These are phyloP conservation scores for Sebastes melanostomus DNA, from an alignment of 2,797 vertebrate species.

Conservation along the genomic window DNA sequence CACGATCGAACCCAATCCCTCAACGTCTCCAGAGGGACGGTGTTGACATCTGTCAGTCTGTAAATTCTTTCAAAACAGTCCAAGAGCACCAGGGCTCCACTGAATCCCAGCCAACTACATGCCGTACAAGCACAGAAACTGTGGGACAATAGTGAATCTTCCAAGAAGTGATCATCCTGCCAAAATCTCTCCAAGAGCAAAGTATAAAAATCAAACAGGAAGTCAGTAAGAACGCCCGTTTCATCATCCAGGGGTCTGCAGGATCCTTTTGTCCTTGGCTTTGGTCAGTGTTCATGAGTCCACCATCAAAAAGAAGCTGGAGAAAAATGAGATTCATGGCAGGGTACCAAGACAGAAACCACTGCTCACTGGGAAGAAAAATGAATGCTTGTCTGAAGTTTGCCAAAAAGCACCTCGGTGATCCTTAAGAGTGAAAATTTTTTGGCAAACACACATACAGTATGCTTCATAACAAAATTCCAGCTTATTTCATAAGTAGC, in stretches of 20 bases:
- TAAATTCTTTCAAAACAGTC: constrained; percentile 61
- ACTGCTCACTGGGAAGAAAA: constrained; percentile 21
- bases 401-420: constrained; percentile 40
- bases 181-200: constrained; percentile 44
- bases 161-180: constrained; percentile 44
- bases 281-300: constrained; percentile 17
- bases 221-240: constrained; percentile 22
- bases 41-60: constrained; percentile 71
- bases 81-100: constrained; percentile 52
- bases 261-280: constrained; percentile 36
- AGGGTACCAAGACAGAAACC: constrained; percentile 43
- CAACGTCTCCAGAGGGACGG: constrained; percentile 38
- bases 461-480: not conserved
- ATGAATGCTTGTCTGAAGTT: constrained; percentile 8
- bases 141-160: constrained; percentile 51
- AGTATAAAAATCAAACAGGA: constrained; percentile 34
- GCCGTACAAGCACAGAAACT: constrained; percentile 34
- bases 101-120: constrained; percentile 55
- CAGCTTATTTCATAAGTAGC: not conserved
- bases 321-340: constrained; percentile 48
- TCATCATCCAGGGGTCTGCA: constrained; percentile 21
- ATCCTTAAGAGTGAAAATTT: constrained; percentile 13
- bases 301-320: constrained; percentile 27
- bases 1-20: constrained; percentile 48
- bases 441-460: constrained; percentile 27